Conservation (phyloP, 64 coral and sea anemone species). For the Cladopsammia gracilis region DNA sequence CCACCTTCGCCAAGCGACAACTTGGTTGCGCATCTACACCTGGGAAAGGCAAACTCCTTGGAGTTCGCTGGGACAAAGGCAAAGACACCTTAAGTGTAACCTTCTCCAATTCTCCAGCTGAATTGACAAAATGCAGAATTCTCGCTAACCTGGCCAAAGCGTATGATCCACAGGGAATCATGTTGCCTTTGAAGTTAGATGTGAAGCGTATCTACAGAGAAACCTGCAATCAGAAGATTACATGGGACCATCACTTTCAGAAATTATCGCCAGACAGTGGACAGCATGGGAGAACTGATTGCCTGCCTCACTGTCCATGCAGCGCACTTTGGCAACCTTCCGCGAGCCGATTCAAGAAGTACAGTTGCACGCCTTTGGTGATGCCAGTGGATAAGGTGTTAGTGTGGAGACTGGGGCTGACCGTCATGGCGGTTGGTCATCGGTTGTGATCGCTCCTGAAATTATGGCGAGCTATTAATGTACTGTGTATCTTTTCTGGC, state of each 20-base stretch:
- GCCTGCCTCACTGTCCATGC: not conserved
- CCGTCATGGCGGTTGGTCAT: too few relatives aligned
- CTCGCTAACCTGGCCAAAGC: conserved; percentile 3
- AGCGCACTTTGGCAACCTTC: not conserved
- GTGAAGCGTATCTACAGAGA: conserved; percentile 10
- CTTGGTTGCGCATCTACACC: not conserved
- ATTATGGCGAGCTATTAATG: too few relatives aligned
- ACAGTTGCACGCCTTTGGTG: not conserved
- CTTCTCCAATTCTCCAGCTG: not conserved
- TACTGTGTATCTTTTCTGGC: too few relatives aligned
- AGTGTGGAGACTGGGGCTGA: too few relatives aligned
- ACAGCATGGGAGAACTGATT: not conserved
- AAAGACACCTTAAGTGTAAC: not conserved
- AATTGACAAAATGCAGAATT: conserved; percentile 9
- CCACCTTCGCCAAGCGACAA: conserved; percentile 27
- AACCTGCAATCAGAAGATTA: conserved; percentile 12
- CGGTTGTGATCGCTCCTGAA: too few relatives aligned
- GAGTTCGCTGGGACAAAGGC: conserved; percentile 9
- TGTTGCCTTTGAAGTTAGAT: not conserved
- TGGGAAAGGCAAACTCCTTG: conserved; percentile 20
- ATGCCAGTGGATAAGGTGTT: not conserved
- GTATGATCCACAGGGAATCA: conserved; percentile 9
- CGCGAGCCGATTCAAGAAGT: conserved; percentile 11
- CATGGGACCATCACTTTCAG: conserved; percentile 24
- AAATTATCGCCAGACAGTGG: not conserved